Conservation (phyloP, 2,888 invertebrate species). For the Arrhopalites spinosus region DNA sequence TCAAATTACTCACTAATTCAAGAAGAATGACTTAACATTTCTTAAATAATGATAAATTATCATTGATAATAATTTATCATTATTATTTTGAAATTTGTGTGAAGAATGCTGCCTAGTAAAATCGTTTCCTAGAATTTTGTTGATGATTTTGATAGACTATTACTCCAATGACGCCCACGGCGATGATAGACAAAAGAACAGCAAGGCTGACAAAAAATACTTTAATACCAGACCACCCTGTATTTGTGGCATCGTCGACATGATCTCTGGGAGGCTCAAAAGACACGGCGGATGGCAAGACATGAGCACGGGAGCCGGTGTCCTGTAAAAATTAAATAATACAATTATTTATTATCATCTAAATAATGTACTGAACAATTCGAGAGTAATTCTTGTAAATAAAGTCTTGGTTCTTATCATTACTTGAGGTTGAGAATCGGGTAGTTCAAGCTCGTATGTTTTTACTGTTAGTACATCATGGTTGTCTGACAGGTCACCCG, state of each 20-base stretch:
- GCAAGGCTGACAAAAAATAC: constrained; percentile 86
- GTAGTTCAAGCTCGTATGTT: constrained; percentile 86
- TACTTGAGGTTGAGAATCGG: constrained; percentile 16
- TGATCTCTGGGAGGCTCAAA: constrained; percentile 92
- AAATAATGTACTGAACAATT: background rate
- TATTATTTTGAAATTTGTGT: background rate
- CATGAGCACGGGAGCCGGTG: constrained; percentile 71
- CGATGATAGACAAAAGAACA: constrained; percentile 77
- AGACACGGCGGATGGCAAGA: constrained; percentile 84
- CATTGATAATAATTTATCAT: too few species aligned
- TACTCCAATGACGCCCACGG: constrained; percentile 82
- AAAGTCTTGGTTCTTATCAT: background rate
- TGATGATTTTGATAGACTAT: constrained; percentile 92
- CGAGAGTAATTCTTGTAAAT: background rate
- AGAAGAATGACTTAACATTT: too few species aligned
- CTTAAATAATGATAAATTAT: too few species aligned
- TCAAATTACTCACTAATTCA: too few species aligned
- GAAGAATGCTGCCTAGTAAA: constrained; percentile 67
- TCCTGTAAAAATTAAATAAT: constrained; percentile 19
- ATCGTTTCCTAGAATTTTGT: constrained; percentile 85
- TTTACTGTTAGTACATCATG: constrained; percentile 92
- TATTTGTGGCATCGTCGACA: constrained; percentile 83
- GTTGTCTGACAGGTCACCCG: constrained; percentile 95
- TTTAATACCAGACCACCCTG: constrained; percentile 85
- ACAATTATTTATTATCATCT: background rate